Evolutionary conservation across 2,797 vertebrate genomes (phyloP).

Genomic region (Brachyrhaphis roseni): DNA sequence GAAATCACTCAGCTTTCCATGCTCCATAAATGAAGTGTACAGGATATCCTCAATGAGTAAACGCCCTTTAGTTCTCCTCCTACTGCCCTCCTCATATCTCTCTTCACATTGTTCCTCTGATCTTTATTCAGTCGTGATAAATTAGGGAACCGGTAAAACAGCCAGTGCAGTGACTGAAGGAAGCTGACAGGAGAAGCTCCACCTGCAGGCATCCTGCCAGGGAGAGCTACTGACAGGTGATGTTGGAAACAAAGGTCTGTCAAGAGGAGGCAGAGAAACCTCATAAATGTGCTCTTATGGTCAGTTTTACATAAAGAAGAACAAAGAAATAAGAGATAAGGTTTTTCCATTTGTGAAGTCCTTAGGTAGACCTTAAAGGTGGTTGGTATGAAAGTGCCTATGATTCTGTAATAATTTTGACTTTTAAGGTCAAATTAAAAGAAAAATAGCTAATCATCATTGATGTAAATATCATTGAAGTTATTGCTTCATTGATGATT

Average conservation of each 20-base stretch:
- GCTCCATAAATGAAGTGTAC: constrained; percentile 70
- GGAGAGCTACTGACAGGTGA: constrained; percentile 63
- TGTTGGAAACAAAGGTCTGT: constrained; percentile 47
- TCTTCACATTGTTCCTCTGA: constrained; percentile 65
- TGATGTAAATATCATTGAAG: neutral
- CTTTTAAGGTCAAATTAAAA: neutral
- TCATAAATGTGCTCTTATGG: neutral
- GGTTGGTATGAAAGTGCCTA: neutral
- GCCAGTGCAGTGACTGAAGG: constrained; percentile 54
- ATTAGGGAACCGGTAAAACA: constrained; percentile 40
- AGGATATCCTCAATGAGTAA: constrained; percentile 80
- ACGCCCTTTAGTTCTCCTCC: constrained; percentile 54
- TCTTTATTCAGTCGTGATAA: constrained; percentile 62
- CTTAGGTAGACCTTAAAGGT: neutral
- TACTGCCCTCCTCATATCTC: constrained; percentile 34
- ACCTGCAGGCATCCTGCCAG: constrained; percentile 52
- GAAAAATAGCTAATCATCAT: neutral
- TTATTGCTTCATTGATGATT: neutral
- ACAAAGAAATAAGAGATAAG: neutral
- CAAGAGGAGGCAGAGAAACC: constrained; percentile 18
- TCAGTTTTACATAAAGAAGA: neutral
- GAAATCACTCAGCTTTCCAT: constrained; percentile 62
- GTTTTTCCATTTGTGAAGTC: neutral
- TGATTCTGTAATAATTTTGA: neutral
- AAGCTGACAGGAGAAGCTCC: constrained; percentile 63